Evolutionary conservation across 1,140 invertebrate species (phyloP), one percentile per base, ranked within the genome.

Genomic region (Monochamus saltuarius): DNA sequence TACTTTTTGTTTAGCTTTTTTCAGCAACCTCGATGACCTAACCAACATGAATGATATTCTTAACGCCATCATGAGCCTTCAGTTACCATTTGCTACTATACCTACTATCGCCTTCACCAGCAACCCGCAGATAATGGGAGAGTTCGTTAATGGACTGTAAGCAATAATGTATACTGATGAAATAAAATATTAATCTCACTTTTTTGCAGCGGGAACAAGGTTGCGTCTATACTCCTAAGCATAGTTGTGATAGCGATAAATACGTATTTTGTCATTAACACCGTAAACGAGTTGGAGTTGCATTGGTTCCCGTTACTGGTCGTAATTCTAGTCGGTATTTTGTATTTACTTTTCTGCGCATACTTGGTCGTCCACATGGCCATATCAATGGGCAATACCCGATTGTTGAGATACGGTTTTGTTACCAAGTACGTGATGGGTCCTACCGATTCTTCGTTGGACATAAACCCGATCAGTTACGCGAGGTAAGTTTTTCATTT

Each of bases 51-150:
- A 97, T 73, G 93, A 97, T 73, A 78, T 91, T 14, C 78, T 97
- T 1, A 97, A 97, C 77, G 92, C 92, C 1, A 81, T 95, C 6
- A 95, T 95, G 92, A 90, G 87, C 62, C 78, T 95, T 1, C 92
- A 95, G 72, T 75, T 93, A 61, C 90, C 90, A 1, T 93, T 92
- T 73, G 90, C 94, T 7, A 85, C 92, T 2, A 79, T 97, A 50
- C 94, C 95, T 13, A 89, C 91, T 0, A 86, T 97, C 19, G 91
- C 93, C 0, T 97, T 97, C 71, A 95, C 92, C 0, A 91, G 89
- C 53, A 89, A 89, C 67, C 75, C 77, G 40, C 78, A 82, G 39
- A 87, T 97, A 7, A 97, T 97, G 94, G 89, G 90, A 42, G 87
- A 90, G 66, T 94, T 92, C 73, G 84, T 81, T 46, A 92, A 90